These are phyloP conservation scores for Astropecten irregularis DNA, from an alignment of 53 echinoderm and acorn worm genomes.

Conservation along the genomic window DNA sequence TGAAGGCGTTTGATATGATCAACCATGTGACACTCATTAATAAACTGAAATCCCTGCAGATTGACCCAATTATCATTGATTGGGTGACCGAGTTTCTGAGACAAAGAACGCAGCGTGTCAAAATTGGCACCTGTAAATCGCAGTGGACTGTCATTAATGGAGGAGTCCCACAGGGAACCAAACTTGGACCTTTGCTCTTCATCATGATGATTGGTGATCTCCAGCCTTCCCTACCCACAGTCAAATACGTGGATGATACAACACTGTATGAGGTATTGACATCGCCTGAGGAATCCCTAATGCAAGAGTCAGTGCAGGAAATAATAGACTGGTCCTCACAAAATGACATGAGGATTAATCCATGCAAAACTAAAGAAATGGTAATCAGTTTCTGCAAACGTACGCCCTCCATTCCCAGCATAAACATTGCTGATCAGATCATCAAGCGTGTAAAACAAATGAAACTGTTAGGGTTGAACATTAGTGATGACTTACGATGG, in stretches of 20 bases:
- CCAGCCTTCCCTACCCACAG: not conserved
- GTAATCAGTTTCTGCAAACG: too few relatives aligned
- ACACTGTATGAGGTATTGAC: not conserved
- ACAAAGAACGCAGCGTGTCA: not conserved
- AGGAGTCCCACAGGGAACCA: slow-evolving; percentile 6
- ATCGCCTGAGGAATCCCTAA: too few relatives aligned
- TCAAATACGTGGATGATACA: slow-evolving; percentile 5
- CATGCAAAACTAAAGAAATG: not conserved
- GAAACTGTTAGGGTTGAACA: too few relatives aligned
- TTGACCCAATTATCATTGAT: not conserved
- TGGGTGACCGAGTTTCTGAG: not conserved
- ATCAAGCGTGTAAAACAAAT: too few relatives aligned
- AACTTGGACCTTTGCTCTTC: not conserved
- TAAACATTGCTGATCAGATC: too few relatives aligned
- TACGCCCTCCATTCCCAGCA: too few relatives aligned
- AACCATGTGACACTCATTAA: not conserved
- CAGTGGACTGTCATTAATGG: not conserved
- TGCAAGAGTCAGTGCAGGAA: too few relatives aligned
- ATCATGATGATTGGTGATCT: not conserved
- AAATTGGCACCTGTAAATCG: not conserved
- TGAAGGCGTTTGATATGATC: not conserved
- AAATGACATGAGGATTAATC: not conserved
- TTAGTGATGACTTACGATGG: too few relatives aligned
- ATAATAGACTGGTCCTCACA: too few relatives aligned
- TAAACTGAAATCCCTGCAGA: not conserved